phyloP scores from a whole-genome alignment of 2,888 invertebrate species.

The Rotaria macrura region DNA sequence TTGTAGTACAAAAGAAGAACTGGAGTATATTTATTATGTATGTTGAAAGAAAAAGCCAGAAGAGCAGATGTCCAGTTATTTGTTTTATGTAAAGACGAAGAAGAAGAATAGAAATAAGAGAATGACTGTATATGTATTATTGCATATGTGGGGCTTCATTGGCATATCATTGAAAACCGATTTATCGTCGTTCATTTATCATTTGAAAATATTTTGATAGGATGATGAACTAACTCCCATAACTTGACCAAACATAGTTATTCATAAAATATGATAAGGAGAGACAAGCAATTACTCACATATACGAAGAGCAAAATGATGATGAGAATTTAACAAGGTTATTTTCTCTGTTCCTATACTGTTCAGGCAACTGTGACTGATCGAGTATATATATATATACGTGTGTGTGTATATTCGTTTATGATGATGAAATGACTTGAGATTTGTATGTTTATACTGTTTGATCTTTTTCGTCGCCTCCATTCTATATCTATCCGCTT shows the following conservation, averaged over 20 bases:
- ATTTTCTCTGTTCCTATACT: not conserved
- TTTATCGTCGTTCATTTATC: not conserved
- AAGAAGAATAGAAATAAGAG: not conserved
- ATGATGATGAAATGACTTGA: not conserved
- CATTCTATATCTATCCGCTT: not conserved
- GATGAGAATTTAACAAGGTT: slow-evolving; percentile 7
- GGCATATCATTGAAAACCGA: not conserved
- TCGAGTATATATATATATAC: not conserved
- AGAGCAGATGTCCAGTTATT: not conserved
- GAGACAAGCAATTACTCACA: not conserved
- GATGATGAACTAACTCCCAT: not conserved
- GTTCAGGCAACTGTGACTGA: not conserved
- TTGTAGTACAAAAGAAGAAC: not conserved
- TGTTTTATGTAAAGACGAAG: not conserved
- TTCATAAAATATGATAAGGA: not conserved
- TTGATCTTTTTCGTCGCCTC: not conserved
- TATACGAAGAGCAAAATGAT: not conserved
- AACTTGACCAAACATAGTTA: not conserved
- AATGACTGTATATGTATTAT: not conserved
- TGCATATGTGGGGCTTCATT: not conserved
- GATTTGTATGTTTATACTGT: not conserved
- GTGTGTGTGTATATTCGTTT: not conserved
- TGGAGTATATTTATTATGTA: not conserved
- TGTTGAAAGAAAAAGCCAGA: not conserved
- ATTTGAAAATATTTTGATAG: not conserved